phyloP scores from a whole-genome alignment of 2,888 invertebrate genomes.

The Prenolepis imparis region DNA sequence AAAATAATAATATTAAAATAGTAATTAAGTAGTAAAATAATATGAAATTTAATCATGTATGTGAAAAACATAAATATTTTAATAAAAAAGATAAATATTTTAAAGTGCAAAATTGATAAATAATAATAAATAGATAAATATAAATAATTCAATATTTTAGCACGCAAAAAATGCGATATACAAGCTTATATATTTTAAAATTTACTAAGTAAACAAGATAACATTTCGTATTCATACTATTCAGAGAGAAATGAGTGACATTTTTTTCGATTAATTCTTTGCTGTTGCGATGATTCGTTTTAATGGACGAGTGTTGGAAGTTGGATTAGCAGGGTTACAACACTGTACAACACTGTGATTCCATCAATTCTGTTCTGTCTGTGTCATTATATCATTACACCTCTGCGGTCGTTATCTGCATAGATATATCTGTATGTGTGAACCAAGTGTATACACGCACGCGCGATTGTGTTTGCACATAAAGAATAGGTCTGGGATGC shows the following conservation, averaged over 20 bases:
- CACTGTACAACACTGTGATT: constrained; percentile 80
- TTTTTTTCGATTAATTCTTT: constrained; percentile 5
- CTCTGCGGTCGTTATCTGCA: constrained; percentile 72
- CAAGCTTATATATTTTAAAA: neutral
- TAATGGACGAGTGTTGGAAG: constrained; percentile 74
- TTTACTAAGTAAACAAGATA: neutral
- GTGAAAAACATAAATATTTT: neutral
- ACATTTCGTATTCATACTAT: neutral
- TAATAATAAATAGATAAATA: neutral
- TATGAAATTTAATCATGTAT: neutral
- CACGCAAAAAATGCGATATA: neutral
- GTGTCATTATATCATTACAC: constrained; percentile 84
- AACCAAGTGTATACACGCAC: neutral
- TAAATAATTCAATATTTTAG: neutral
- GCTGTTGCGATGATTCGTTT: constrained; percentile 64
- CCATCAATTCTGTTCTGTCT: constrained; percentile 83
- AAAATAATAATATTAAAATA: neutral
- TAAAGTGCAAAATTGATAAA: neutral
- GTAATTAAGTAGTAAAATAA: neutral
- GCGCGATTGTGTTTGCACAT: constrained; percentile 21
- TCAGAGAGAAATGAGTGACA: neutral
- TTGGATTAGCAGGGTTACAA: constrained; percentile 80
- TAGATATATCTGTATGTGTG: constrained; percentile 67
- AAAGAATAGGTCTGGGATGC: constrained; percentile 49
- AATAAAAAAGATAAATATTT: neutral